Conservation (phyloP, 1,140 invertebrate species). For the Acromyrmex heyeri region DNA sequence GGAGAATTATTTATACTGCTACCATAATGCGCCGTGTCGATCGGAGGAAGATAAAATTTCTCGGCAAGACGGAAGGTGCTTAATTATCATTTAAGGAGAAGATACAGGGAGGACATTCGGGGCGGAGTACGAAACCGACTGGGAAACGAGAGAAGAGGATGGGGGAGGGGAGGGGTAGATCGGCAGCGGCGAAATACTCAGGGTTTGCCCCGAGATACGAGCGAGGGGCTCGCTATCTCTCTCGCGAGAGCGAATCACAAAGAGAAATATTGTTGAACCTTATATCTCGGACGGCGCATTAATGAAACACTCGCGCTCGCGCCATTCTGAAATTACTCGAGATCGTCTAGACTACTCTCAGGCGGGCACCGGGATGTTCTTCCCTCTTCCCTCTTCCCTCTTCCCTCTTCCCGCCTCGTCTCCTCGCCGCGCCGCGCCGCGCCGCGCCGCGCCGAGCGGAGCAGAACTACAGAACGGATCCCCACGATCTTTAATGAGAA, state of each 20-base stretch:
- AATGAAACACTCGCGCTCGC: slow-evolving; percentile 63
- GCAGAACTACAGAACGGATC: slow-evolving; percentile 35
- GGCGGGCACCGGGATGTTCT: slow-evolving; percentile 27
- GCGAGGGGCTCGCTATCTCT: slow-evolving; percentile 40
- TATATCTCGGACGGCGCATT: slow-evolving; percentile 64
- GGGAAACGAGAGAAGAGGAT: neutral
- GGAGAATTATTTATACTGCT: neutral
- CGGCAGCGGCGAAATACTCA: neutral
- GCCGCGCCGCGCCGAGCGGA: neutral
- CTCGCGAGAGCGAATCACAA: slow-evolving; percentile 63
- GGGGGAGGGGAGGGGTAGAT: too few relatives aligned
- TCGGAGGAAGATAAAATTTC: slow-evolving; percentile 51
- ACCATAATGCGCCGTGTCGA: slow-evolving; percentile 26
- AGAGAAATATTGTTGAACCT: slow-evolving; percentile 64
- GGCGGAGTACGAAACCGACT: neutral
- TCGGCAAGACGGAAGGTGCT: slow-evolving; percentile 21
- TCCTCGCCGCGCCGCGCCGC: neutral
- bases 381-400: neutral
- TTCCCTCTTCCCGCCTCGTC: neutral
- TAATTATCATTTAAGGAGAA: slow-evolving; percentile 59
- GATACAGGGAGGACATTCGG: slow-evolving; percentile 38
- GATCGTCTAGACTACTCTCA: slow-evolving; percentile 58
- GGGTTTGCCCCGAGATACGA: slow-evolving; percentile 47
- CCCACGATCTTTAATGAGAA: slow-evolving; percentile 62
- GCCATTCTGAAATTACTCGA: slow-evolving; percentile 64